A percentile compares a stretch with the other conserved stretches of the same genome.
phyloP scores from a whole-genome alignment of 2,113 vertebrate species.

The Lepus timidus region DNA sequence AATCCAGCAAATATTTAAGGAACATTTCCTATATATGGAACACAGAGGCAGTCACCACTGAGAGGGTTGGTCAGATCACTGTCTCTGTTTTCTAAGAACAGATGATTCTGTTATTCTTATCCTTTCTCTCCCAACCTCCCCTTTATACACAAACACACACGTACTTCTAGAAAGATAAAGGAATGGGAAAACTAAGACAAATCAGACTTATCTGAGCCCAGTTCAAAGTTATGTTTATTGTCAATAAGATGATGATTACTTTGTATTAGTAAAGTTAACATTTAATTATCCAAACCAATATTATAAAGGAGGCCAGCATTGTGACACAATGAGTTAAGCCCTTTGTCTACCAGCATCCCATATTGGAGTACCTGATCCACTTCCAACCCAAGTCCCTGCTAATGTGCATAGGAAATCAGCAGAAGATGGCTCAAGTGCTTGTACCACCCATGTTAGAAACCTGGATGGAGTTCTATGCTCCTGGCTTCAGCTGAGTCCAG shows the following conservation, averaged over 20 bases:
- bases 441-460: no score
- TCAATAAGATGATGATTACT: conserved; percentile 37
- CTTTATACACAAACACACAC: neutral
- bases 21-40: conserved; percentile 18
- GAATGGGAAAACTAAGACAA: conserved; percentile 31
- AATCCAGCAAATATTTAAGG: conserved; percentile 12
- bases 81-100: conserved; percentile 30
- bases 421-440: no score
- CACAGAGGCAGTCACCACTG: neutral
- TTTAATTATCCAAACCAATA: conserved; percentile 48
- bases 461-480: no score
- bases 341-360: no score
- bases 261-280: conserved; percentile 54
- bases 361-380: no score
- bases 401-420: no score
- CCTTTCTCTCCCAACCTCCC: neutral
- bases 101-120: conserved; percentile 16
- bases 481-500: no score
- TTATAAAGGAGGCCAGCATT: neutral
- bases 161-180: conserved; percentile 1
- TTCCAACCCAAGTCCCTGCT: no score
- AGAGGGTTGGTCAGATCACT: conserved; percentile 16
- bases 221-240: conserved; percentile 28
- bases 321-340: no score
- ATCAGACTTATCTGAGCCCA: conserved; percentile 17